phyloP scores from a whole-genome alignment of 2,797 vertebrate genomes.

The Loriculus beryllinus region DNA sequence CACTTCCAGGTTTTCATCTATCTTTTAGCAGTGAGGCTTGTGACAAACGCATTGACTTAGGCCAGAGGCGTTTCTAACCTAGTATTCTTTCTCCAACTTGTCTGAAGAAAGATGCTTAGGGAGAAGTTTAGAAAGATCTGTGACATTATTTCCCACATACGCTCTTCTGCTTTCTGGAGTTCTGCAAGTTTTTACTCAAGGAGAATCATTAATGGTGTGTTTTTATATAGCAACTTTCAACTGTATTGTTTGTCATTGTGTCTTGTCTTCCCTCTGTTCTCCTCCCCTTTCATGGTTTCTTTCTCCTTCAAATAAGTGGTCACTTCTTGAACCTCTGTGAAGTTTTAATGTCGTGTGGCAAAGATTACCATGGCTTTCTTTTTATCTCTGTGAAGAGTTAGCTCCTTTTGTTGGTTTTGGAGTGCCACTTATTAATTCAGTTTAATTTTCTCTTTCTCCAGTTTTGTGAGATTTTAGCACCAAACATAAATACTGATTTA shows the following conservation, averaged over 20 bases:
- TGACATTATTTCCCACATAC: neutral
- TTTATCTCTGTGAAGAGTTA: neutral
- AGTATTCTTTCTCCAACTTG: neutral
- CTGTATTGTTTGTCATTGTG: neutral
- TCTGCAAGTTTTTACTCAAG: neutral
- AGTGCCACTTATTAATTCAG: neutral
- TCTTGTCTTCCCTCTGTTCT: neutral
- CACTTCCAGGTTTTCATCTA: neutral
- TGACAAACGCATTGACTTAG: neutral
- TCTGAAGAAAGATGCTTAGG: neutral
- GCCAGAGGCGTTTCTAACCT: neutral
- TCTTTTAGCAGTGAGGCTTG: neutral
- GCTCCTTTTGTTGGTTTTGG: neutral
- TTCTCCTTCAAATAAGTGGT: neutral
- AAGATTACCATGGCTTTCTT: neutral
- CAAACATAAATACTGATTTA: neutral
- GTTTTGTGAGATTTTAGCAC: neutral
- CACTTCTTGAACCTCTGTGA: neutral
- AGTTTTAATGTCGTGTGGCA: neutral
- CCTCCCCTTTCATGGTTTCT: neutral
- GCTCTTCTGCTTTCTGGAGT: neutral
- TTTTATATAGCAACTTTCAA: neutral
- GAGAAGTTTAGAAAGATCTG: neutral
- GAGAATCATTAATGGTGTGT: neutral
- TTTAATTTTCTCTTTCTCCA: neutral